Evolutionary conservation across 2,888 invertebrate genomes (phyloP).

Genomic region (Augiades crinisus): DNA sequence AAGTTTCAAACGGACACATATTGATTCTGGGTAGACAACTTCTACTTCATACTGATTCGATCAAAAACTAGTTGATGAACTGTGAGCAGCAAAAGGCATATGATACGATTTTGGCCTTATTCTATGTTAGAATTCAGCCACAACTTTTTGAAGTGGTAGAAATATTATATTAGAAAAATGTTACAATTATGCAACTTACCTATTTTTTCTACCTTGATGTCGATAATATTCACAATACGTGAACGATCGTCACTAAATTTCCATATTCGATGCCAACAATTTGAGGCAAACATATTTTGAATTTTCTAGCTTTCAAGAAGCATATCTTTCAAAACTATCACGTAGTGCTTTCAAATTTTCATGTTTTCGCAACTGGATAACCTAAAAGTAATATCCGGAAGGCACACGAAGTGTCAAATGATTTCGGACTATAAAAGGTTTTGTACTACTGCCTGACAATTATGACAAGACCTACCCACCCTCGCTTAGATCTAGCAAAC

Average conservation of each 20-base stretch:
- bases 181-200: too few species aligned
- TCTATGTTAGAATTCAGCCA: too few species aligned
- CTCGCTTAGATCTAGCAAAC: slow-evolving; percentile 24
- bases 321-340: slow-evolving; percentile 9
- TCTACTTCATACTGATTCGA: too few species aligned
- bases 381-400: slow-evolving; percentile 50
- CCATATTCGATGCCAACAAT: slow-evolving; percentile 1
- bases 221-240: neutral
- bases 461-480: slow-evolving; percentile 35
- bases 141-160: too few species aligned
- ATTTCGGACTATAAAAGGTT: slow-evolving; percentile 46
- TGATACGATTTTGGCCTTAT: too few species aligned
- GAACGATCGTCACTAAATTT: neutral
- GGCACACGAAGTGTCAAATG: slow-evolving; percentile 45
- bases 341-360: slow-evolving; percentile 12
- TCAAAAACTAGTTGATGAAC: too few species aligned
- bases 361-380: slow-evolving; percentile 36
- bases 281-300: slow-evolving; percentile 2
- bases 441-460: slow-evolving; percentile 39
- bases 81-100: too few species aligned
- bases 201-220: too few species aligned
- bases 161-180: too few species aligned
- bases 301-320: neutral
- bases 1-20: too few species aligned
- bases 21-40: too few species aligned